Evolutionary conservation across 2,113 vertebrate genomes (phyloP).

Genomic region (Hydrolagus affinis): DNA sequence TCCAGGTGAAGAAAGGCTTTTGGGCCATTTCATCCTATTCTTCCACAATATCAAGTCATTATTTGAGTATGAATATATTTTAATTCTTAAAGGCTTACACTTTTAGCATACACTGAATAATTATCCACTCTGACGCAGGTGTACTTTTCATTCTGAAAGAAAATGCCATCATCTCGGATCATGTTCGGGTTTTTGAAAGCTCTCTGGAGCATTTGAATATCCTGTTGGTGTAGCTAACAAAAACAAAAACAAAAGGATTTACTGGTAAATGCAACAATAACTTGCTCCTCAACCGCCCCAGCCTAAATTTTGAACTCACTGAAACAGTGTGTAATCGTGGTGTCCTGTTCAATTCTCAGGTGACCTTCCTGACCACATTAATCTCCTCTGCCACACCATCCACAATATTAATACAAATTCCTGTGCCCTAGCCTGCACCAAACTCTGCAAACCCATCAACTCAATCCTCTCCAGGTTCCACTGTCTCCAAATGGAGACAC

Average conservation of each 20-base stretch:
- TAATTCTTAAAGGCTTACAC: constrained; percentile 41
- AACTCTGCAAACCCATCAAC: too few species aligned
- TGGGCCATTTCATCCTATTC: too few species aligned
- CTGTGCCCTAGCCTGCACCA: too few species aligned
- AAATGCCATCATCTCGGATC: constrained; percentile 51
- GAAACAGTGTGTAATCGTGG: background rate
- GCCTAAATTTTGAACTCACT: background rate
- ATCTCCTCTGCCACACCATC: too few species aligned
- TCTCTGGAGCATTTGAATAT: constrained; percentile 45
- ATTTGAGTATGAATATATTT: background rate
- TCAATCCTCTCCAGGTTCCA: too few species aligned
- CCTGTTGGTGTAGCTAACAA: constrained; percentile 45
- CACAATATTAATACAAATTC: too few species aligned
- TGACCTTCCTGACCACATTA: too few species aligned
- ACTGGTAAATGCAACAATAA: background rate
- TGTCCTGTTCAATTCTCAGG: too few species aligned
- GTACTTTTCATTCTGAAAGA: constrained; percentile 51
- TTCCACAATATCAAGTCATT: background rate
- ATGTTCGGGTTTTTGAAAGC: constrained; percentile 51
- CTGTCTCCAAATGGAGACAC: too few species aligned
- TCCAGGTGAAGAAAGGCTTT: background rate
- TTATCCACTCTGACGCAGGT: constrained; percentile 55
- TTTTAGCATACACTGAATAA: constrained; percentile 56
- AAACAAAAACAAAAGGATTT: constrained; percentile 19
- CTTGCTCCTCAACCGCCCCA: background rate